phyloP scores from a whole-genome alignment of 1,140 invertebrate species.

The Acromyrmex charruanus region DNA sequence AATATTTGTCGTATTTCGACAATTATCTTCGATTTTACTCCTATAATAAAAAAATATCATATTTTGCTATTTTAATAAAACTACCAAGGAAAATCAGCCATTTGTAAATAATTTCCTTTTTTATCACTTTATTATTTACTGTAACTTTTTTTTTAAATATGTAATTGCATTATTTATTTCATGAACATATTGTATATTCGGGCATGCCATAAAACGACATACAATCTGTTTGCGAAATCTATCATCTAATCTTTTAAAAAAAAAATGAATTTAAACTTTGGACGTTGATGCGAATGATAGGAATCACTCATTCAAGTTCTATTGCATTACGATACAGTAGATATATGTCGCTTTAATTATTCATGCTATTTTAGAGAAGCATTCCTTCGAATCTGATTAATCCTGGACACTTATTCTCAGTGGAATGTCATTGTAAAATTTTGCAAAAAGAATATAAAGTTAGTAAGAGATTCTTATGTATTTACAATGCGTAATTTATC shows the following conservation, averaged over 20 bases:
- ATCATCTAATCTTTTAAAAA: not conserved
- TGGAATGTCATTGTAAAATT: not conserved
- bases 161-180: not conserved
- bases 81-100: too few relatives aligned
- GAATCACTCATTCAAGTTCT: slow-evolving; percentile 10
- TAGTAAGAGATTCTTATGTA: not conserved
- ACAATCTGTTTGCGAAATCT: not conserved
- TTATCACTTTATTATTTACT: too few relatives aligned
- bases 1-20: not conserved
- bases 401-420: not conserved
- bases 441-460: not conserved
- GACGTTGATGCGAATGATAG: not conserved
- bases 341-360: not conserved
- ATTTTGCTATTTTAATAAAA: too few relatives aligned
- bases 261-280: not conserved
- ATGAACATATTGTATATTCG: not conserved
- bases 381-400: not conserved
- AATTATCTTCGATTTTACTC: slow-evolving; percentile 4
- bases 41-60: not conserved
- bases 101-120: too few relatives aligned
- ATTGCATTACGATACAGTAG: not conserved
- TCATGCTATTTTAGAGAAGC: not conserved
- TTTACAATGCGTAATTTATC: not conserved
- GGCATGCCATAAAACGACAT: not conserved
- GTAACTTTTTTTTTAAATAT: too few relatives aligned